These are phyloP conservation scores for Gymnoscopelus microlampas DNA, from an alignment of 2,797 vertebrate genomes.

Conservation along the genomic window DNA sequence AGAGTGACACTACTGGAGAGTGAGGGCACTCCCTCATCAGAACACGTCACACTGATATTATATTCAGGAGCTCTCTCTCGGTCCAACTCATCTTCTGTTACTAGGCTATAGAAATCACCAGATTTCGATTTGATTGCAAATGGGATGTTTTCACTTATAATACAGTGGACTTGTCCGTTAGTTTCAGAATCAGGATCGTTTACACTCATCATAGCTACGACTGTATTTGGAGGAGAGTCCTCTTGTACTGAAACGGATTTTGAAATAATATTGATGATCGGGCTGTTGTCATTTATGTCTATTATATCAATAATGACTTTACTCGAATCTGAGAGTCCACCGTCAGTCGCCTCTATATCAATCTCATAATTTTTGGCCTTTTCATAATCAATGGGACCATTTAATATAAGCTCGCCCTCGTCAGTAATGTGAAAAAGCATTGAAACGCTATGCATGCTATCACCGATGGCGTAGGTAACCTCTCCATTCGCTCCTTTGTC, in stretches of 20 bases:
- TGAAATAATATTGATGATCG: constrained; percentile 75
- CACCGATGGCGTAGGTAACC: constrained; percentile 58
- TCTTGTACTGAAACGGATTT: constrained; percentile 56
- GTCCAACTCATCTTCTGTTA: constrained; percentile 57
- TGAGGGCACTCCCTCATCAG: not conserved
- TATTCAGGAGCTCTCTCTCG: too few relatives aligned
- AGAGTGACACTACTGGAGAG: not conserved
- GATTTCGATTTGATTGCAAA: constrained; percentile 67
- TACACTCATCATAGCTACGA: constrained; percentile 63
- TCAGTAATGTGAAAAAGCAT: constrained; percentile 73
- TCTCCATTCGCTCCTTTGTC: constrained; percentile 74
- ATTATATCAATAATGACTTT: constrained; percentile 76
- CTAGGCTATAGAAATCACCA: constrained; percentile 66
- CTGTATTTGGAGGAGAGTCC: constrained; percentile 63
- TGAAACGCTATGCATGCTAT: constrained; percentile 22
- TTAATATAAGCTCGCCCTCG: constrained; percentile 69
- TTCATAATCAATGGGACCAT: constrained; percentile 76
- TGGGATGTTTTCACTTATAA: constrained; percentile 47
- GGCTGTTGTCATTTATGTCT: constrained; percentile 81
- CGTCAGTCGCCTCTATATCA: constrained; percentile 75
- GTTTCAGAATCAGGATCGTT: constrained; percentile 74
- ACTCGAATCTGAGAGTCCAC: constrained; percentile 70
- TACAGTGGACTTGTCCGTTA: constrained; percentile 63
- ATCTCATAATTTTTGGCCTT: constrained; percentile 68
- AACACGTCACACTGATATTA: constrained; percentile 34